phyloP scores from a whole-genome alignment of 92 coral and sea anemone species.

The Paramuricea clavata region DNA sequence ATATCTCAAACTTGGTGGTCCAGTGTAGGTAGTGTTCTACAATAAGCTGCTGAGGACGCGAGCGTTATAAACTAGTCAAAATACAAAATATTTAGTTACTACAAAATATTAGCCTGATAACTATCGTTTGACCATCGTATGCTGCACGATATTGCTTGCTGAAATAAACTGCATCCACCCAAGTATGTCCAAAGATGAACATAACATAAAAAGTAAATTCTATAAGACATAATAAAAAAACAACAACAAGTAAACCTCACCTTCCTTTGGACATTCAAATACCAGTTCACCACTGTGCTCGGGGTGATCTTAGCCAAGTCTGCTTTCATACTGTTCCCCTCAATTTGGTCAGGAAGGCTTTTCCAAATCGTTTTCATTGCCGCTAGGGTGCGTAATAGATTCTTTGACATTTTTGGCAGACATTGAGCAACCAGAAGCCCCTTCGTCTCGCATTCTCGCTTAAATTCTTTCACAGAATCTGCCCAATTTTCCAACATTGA shows the following conservation, averaged over 20 bases:
- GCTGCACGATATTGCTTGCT: too few relatives aligned
- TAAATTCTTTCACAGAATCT: constrained; percentile 74
- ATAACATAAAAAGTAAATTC: too few relatives aligned
- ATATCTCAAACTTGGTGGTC: too few relatives aligned
- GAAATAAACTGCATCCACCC: too few relatives aligned
- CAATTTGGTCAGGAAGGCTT: neutral
- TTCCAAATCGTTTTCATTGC: constrained; percentile 61
- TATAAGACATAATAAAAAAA: too few relatives aligned
- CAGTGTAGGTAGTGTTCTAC: too few relatives aligned
- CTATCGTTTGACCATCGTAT: too few relatives aligned
- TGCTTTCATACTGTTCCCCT: neutral
- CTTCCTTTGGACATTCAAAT: neutral
- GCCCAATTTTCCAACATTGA: constrained; percentile 93
- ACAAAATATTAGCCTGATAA: too few relatives aligned
- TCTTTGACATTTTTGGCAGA: constrained; percentile 79
- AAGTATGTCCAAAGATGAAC: neutral
- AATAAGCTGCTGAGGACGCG: too few relatives aligned
- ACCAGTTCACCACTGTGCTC: neutral
- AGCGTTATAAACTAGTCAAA: too few relatives aligned
- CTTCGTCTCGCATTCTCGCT: constrained; percentile 41
- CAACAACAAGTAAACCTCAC: neutral
- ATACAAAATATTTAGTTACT: too few relatives aligned
- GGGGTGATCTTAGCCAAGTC: neutral
- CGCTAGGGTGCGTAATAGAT: constrained; percentile 70
- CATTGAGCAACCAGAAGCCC: constrained; percentile 45